These are phyloP conservation scores for Lerista edwardsae DNA, from an alignment of 2,797 vertebrate species.

Conservation along the genomic window DNA sequence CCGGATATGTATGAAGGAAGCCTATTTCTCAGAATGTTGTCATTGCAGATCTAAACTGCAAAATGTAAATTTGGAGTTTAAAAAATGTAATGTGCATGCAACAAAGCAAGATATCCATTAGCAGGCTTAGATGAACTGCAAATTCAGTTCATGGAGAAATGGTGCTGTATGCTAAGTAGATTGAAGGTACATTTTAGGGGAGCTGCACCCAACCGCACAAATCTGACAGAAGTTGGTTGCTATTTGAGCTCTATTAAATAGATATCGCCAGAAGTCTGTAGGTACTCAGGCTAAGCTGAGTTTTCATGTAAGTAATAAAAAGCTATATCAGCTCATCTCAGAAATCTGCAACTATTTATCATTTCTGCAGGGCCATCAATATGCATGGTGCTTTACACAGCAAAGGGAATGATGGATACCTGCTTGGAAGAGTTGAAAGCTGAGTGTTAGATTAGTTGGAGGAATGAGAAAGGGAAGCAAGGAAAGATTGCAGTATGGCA, in stretches of 20 bases:
- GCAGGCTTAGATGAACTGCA: conserved; percentile 14
- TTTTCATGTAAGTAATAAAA: conserved; percentile 1
- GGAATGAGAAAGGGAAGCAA: neutral
- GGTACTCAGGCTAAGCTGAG: neutral
- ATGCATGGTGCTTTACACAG: neutral
- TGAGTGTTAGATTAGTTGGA: neutral
- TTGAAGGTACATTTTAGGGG: neutral
- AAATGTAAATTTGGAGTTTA: neutral
- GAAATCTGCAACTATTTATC: neutral
- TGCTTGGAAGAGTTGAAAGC: neutral
- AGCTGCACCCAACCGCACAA: neutral
- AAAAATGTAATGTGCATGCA: neutral
- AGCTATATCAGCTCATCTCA: neutral
- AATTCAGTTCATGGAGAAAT: neutral
- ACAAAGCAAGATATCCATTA: conserved; percentile 8
- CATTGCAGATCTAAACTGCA: neutral
- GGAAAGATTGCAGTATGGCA: neutral
- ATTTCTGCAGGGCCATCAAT: neutral
- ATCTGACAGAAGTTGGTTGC: neutral
- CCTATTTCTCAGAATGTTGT: neutral
- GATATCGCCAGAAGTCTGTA: neutral
- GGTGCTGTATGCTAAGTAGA: neutral
- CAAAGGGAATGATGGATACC: neutral
- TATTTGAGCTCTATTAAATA: neutral
- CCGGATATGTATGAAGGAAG: neutral